Conservation (phyloP, 1,140 invertebrate genomes). For the Acromyrmex echinatior region DNA sequence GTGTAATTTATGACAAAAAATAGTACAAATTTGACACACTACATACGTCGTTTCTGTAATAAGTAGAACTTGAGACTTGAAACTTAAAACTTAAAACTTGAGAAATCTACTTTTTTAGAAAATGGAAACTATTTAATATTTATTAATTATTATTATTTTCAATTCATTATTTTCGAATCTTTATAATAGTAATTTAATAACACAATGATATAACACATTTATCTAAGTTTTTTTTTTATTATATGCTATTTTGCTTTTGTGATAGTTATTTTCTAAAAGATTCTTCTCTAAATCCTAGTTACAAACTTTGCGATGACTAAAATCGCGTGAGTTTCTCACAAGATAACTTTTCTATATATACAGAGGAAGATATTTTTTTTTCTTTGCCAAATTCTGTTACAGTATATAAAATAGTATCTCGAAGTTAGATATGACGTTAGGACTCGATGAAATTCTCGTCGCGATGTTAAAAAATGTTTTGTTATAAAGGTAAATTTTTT, state of each 20-base stretch:
- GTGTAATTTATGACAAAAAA: not conserved
- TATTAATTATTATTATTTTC: not conserved
- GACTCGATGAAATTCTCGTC: not conserved
- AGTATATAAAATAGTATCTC: not conserved
- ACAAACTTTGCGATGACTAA: slow-evolving; percentile 24
- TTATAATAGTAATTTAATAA: slow-evolving; percentile 2
- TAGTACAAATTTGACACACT: not conserved
- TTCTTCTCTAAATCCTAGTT: not conserved
- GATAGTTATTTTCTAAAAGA: not conserved
- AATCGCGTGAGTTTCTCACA: not conserved
- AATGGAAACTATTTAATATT: not conserved
- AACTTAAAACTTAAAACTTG: too few species aligned
- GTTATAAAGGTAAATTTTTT: not conserved
- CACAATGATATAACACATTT: not conserved
- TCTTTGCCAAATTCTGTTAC: not conserved
- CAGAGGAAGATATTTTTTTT: not conserved
- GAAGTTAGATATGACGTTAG: not conserved
- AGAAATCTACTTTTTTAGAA: not conserved
- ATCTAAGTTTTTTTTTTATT: not conserved
- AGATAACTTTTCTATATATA: not conserved
- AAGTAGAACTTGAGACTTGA: not conserved
- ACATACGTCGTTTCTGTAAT: not conserved
- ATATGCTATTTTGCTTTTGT: not conserved
- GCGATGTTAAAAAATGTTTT: not conserved
- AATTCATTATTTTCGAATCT: not conserved